These are phyloP conservation scores for Drosophila picticornis DNA, from an alignment of 2,888 invertebrate genomes.

Conservation along the genomic window DNA sequence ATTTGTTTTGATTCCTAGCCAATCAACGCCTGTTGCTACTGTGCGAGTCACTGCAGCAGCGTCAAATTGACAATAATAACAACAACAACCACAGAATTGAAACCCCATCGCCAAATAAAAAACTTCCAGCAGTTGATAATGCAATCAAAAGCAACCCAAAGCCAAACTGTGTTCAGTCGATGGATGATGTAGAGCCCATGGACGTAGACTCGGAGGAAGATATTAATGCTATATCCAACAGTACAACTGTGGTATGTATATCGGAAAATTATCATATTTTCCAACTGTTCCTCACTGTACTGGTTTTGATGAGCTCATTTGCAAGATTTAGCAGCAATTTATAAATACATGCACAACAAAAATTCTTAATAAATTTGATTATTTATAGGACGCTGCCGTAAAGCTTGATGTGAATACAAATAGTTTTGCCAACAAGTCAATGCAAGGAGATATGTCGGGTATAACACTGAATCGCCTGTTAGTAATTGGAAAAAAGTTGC, in stretches of 20 bases:
- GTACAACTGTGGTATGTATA: not conserved
- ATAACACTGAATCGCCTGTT: slow-evolving; percentile 2
- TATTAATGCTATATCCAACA: not conserved
- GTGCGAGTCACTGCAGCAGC: slow-evolving; percentile 24
- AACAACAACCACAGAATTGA: slow-evolving; percentile 5
- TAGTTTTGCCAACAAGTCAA: too few species aligned
- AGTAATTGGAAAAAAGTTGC: slow-evolving; percentile 40
- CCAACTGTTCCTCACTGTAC: not conserved
- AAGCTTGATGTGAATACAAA: not conserved
- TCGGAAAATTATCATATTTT: not conserved
- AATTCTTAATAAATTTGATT: not conserved
- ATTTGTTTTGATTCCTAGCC: slow-evolving; percentile 23
- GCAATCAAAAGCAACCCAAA: not conserved
- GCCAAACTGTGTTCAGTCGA: not conserved
- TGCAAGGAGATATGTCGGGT: not conserved
- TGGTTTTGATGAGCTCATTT: not conserved
- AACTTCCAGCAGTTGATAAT: not conserved
- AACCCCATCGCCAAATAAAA: not conserved
- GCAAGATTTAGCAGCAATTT: not conserved
- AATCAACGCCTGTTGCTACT: slow-evolving; percentile 50
- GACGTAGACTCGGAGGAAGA: slow-evolving; percentile 31
- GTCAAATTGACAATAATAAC: slow-evolving; percentile 4
- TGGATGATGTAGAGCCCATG: not conserved
- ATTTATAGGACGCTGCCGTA: not conserved
- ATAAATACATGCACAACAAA: not conserved